phyloP scores from a whole-genome alignment of 2,888 invertebrate species.

The Mimachlamys varia region DNA sequence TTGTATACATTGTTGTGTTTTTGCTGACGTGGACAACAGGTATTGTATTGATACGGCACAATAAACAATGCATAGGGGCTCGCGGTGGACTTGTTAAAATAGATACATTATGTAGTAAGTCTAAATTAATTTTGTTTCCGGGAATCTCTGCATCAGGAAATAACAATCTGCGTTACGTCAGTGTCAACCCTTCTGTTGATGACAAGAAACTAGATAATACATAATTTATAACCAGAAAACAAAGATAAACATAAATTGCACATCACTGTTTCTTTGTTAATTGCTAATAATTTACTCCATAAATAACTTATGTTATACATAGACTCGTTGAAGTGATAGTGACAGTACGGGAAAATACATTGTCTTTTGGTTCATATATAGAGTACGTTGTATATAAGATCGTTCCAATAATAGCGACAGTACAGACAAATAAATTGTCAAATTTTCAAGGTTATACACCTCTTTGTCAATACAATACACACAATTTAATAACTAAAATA shows the following conservation, averaged over 20 bases:
- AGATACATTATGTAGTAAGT: not conserved
- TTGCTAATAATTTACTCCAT: not conserved
- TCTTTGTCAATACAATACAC: too few relatives aligned
- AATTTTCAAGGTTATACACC: too few relatives aligned
- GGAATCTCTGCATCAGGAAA: not conserved
- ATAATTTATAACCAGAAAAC: not conserved
- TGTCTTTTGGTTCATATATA: too few relatives aligned
- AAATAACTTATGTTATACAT: too few relatives aligned
- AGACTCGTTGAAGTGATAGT: too few relatives aligned
- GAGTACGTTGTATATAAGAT: too few relatives aligned
- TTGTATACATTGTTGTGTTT: not conserved
- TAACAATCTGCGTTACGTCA: not conserved
- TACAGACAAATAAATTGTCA: too few relatives aligned
- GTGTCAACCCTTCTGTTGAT: not conserved
- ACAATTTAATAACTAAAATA: too few relatives aligned
- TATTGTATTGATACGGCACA: not conserved
- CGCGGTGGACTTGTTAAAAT: not conserved
- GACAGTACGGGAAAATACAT: too few relatives aligned
- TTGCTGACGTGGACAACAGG: not conserved
- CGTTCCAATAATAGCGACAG: too few relatives aligned
- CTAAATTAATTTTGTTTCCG: not conserved
- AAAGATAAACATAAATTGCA: not conserved
- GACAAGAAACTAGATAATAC: not conserved
- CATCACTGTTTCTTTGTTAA: not conserved
- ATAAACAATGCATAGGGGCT: not conserved